These are phyloP conservation scores for Nowickia ferox DNA, from an alignment of 2,888 invertebrate species.

Conservation along the genomic window DNA sequence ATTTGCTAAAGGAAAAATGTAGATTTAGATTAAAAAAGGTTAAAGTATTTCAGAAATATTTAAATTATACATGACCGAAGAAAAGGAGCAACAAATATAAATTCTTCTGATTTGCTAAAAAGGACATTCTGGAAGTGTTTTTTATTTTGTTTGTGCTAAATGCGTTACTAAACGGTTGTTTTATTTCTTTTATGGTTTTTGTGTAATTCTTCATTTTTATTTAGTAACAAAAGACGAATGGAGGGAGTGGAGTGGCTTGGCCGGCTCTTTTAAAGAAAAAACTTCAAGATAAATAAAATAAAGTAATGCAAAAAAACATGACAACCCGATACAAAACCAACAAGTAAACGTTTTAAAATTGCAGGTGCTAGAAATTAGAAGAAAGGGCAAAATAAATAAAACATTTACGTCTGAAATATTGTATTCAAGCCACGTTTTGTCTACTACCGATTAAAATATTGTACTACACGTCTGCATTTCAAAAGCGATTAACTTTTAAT, in stretches of 20 bases:
- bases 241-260: neutral
- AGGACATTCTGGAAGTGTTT: constrained; percentile 21
- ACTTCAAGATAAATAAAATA: neutral
- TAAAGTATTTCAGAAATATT: constrained; percentile 56
- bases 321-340: neutral
- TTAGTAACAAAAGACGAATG: constrained; percentile 47
- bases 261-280: neutral
- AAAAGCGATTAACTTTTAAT: too few relatives aligned
- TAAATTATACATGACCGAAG: constrained; percentile 34
- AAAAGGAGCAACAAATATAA: constrained; percentile 25
- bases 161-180: constrained; percentile 45
- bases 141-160: constrained; percentile 12
- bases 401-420: neutral
- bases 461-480: too few relatives aligned
- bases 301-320: neutral
- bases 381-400: neutral
- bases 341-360: neutral
- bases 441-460: too few relatives aligned
- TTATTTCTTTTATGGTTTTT: constrained; percentile 37
- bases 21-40: constrained; percentile 58
- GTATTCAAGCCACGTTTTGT: too few relatives aligned
- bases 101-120: constrained; percentile 23
- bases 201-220: constrained; percentile 28
- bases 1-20: constrained; percentile 47
- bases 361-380: neutral